A percentile compares a stretch with the other conserved stretches of the same genome.
Evolutionary conservation across 92 coral and sea anemone genomes (phyloP).

Genomic region (Porites rus): DNA sequence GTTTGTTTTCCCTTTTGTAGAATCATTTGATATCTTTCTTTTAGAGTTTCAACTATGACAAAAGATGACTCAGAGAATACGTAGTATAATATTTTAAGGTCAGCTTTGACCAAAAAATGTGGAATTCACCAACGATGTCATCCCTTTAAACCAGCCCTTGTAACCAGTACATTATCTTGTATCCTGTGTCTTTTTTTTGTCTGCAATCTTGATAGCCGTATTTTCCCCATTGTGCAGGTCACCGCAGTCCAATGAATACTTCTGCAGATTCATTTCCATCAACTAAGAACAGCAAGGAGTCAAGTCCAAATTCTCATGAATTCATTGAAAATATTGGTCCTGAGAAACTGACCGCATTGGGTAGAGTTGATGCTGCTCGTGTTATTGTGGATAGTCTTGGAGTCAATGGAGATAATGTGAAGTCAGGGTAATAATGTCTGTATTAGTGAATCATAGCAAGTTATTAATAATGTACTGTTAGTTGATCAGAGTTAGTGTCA

Average conservation of each 20-base stretch:
- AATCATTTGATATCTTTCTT: no score
- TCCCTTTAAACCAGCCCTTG: no score
- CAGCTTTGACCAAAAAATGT: no score
- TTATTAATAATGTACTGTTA: background rate
- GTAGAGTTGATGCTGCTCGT: constrained; percentile 91
- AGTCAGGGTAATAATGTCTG: constrained; percentile 56
- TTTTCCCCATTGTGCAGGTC: background rate
- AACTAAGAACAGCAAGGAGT: background rate
- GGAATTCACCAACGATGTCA: no score
- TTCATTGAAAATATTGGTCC: constrained; percentile 82
- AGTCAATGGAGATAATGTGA: constrained; percentile 10
- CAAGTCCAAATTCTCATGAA: constrained; percentile 36
- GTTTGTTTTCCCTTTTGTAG: no score
- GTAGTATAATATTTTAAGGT: no score
- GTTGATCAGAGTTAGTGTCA: background rate
- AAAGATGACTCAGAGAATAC: no score
- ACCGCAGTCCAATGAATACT: background rate
- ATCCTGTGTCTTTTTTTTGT: no score
- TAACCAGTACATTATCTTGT: no score
- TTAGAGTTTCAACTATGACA: no score
- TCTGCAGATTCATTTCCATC: constrained; percentile 7
- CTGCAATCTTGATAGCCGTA: background rate
- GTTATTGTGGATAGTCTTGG: constrained; percentile 75
- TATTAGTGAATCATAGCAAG: background rate
- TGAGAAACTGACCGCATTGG: constrained; percentile 88